Conservation (phyloP, 2,113 vertebrate genomes). For the Prunella fulvescens region DNA sequence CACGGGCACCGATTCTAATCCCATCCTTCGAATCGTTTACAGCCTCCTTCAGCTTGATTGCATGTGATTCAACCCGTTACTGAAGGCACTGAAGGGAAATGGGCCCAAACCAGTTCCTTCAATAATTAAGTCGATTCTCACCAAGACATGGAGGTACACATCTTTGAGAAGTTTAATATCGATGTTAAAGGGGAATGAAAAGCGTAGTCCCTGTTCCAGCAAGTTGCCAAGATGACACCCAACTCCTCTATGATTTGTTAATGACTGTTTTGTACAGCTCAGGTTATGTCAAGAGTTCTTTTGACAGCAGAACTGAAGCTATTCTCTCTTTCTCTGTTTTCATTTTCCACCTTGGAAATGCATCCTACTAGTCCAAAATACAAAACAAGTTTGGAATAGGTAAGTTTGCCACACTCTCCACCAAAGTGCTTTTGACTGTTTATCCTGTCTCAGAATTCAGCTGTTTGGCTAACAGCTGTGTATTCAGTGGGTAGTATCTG, state of each 20-base stretch:
- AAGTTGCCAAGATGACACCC: background rate
- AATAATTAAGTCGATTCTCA: background rate
- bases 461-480: background rate
- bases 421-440: background rate
- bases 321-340: background rate
- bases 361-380: background rate
- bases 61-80: background rate
- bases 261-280: background rate
- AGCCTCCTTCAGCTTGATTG: background rate
- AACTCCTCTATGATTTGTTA: background rate
- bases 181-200: background rate
- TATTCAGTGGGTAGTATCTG: no score
- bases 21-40: background rate
- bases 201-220: background rate
- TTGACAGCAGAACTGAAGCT: background rate
- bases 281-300: accelerated
- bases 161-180: background rate
- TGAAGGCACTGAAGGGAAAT: background rate
- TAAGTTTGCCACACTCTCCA: background rate
- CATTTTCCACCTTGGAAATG: background rate
- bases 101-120: background rate
- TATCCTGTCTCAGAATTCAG: background rate
- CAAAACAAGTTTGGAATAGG: background rate
- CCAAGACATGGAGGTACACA: background rate
- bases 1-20: accelerated